Conservation (phyloP, 1,140 invertebrate species). For the Mamestra configurata region DNA sequence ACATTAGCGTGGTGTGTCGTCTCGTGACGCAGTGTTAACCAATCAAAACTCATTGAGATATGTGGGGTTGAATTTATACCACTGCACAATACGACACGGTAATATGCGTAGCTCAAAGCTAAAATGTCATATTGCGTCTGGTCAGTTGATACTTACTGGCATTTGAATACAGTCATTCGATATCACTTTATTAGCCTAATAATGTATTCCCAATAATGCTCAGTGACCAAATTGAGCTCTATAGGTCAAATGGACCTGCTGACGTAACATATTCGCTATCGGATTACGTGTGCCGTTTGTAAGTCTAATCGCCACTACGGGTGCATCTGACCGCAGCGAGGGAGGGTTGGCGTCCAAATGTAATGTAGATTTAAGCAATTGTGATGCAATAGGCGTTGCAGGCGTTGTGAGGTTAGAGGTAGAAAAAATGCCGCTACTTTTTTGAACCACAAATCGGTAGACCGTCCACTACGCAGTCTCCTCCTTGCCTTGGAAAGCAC, state of each 20-base stretch:
- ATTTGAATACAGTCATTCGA: neutral
- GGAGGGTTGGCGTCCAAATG: constrained; percentile 6
- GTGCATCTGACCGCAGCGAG: constrained; percentile 8
- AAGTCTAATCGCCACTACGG: constrained; percentile 43
- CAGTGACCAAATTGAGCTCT: constrained; percentile 1
- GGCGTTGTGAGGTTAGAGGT: neutral
- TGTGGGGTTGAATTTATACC: no score
- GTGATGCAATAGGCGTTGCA: neutral
- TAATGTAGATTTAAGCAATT: constrained; percentile 37
- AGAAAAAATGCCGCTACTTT: neutral
- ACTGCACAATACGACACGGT: no score
- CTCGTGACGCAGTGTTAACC: no score
- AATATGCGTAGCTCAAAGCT: neutral
- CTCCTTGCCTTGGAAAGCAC: no score
- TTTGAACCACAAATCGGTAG: neutral
- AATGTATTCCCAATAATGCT: constrained; percentile 30
- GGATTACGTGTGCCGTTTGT: constrained; percentile 39
- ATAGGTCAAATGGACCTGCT: constrained; percentile 16
- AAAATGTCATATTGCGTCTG: neutral
- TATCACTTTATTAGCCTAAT: neutral
- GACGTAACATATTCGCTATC: constrained; percentile 36
- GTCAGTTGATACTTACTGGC: neutral
- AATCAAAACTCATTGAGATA: no score
- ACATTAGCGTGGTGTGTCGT: no score
- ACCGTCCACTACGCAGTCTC: no score